A percentile compares a stretch with the other conserved stretches of the same genome.
These are phyloP conservation scores for Melanargia galathea DNA, from an alignment of 2,888 invertebrate species.

Conservation along the genomic window DNA sequence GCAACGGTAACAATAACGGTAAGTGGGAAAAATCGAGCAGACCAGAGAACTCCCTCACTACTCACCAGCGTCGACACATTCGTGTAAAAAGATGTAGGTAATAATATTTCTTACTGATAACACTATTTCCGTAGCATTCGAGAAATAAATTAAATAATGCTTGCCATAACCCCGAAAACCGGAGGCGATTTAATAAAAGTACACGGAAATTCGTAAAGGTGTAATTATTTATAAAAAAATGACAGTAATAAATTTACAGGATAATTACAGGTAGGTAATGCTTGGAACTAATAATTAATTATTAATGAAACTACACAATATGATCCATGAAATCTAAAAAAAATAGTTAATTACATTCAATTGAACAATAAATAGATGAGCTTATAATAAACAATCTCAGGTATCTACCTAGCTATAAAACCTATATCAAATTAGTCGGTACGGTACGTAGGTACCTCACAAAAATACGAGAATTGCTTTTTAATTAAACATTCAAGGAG, in stretches of 20 bases:
- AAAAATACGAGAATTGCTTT: constrained; percentile 29
- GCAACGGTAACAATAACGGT: constrained; percentile 79
- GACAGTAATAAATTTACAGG: too few relatives aligned
- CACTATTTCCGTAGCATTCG: not conserved
- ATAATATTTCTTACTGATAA: constrained; percentile 6
- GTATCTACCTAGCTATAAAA: constrained; percentile 32
- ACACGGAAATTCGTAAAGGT: not conserved
- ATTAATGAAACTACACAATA: too few relatives aligned
- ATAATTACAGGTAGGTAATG: too few relatives aligned
- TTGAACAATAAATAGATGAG: not conserved
- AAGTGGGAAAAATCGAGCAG: constrained; percentile 71
- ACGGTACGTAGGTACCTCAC: too few relatives aligned
- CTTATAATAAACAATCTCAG: constrained; percentile 16
- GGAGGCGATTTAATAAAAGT: not conserved
- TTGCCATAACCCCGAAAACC: not conserved
- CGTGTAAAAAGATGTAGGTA: constrained; percentile 24
- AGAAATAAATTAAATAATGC: not conserved
- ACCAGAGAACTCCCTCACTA: constrained; percentile 55
- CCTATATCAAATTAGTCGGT: not conserved
- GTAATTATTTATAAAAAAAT: not conserved
- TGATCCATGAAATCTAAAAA: too few relatives aligned
- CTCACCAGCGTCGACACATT: constrained; percentile 47
- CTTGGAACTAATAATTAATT: too few relatives aligned
- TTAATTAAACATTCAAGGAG: constrained; percentile 24
- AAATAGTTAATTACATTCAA: too few relatives aligned